phyloP scores from a whole-genome alignment of 2,888 invertebrate species.

The Agonopterix heracliana region DNA sequence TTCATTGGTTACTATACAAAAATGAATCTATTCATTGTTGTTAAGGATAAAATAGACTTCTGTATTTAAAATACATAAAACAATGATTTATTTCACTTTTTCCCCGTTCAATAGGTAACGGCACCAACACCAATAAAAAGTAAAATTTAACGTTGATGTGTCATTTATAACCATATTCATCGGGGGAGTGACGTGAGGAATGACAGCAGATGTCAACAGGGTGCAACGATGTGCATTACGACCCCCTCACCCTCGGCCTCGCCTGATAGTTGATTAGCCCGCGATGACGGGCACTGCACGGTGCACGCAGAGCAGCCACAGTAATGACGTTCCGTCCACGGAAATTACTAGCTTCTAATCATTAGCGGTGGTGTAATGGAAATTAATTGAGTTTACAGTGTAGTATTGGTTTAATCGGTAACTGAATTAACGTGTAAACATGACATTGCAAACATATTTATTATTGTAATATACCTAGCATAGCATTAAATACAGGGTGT shows the following conservation, averaged over 20 bases:
- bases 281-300: conserved; percentile 32
- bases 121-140: not conserved
- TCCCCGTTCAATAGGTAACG: too few relatives aligned
- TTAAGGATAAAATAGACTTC: too few relatives aligned
- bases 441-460: too few relatives aligned
- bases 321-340: conserved; percentile 13
- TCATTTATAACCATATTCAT: conserved; percentile 27
- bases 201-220: conserved; percentile 37
- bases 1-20: too few relatives aligned
- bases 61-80: too few relatives aligned
- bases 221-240: conserved; percentile 17
- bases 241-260: conserved; percentile 11
- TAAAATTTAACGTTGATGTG: not conserved
- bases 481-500: too few relatives aligned
- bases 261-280: conserved; percentile 28
- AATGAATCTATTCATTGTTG: too few relatives aligned
- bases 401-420: not conserved
- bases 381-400: conserved; percentile 2
- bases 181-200: conserved; percentile 18
- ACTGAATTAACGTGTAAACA: not conserved
- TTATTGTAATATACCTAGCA: too few relatives aligned
- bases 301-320: not conserved
- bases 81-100: too few relatives aligned
- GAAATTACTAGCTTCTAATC: conserved; percentile 12
- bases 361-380: conserved; percentile 8